phyloP scores from a whole-genome alignment of 2,113 vertebrate species.

The Channa argus region DNA sequence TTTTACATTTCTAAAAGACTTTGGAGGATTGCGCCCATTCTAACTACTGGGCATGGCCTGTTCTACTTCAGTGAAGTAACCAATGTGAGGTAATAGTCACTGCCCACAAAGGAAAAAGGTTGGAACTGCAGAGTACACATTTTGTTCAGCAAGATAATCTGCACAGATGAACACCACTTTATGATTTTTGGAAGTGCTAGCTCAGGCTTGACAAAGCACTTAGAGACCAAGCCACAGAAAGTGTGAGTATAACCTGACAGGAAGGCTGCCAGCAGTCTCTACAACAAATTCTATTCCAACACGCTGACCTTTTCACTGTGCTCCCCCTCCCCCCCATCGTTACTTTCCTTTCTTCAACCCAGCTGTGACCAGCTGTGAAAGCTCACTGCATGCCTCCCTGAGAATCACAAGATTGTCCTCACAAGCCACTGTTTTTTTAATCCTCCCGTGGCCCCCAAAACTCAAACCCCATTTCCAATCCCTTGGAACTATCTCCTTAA shows the following conservation, averaged over 20 bases:
- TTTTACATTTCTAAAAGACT: no score
- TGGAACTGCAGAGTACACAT: no score
- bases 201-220: not conserved
- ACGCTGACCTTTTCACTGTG: conserved; percentile 38
- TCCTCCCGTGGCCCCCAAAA: conserved; percentile 22
- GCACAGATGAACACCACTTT: no score
- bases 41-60: no score
- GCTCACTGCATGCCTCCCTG: not conserved
- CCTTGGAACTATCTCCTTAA: conserved; percentile 15
- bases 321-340: not conserved
- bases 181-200: no score
- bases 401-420: conserved; percentile 10
- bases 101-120: no score
- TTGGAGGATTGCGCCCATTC: no score
- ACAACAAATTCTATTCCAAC: conserved; percentile 31
- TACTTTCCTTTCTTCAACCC: conserved; percentile 1
- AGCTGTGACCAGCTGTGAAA: conserved; percentile 26
- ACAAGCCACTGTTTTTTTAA: conserved; percentile 35
- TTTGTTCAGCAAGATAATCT: no score
- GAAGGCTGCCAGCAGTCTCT: not conserved
- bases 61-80: no score
- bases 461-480: conserved; percentile 22
- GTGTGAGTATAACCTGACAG: conserved; percentile 27
- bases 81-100: no score
- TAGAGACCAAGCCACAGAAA: conserved; percentile 8